Evolutionary conservation across 2,888 invertebrate genomes (phyloP), one percentile per base, ranked within the genome.

Genomic region (Plagiodera versicolora): DNA sequence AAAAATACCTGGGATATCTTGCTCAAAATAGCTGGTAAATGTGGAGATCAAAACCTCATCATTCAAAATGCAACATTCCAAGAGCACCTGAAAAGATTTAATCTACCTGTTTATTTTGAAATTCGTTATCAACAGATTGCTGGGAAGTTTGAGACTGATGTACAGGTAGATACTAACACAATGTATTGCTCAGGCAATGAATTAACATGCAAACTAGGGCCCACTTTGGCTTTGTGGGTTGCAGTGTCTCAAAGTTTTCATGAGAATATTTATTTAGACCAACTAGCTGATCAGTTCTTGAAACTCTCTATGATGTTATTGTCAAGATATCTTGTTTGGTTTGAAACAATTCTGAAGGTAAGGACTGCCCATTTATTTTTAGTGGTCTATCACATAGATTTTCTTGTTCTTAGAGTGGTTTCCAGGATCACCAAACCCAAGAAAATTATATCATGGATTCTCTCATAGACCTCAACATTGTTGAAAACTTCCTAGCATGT

Each of bases 101-200:
- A 96, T 81, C 83, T 97, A 53, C 92, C 95, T 10, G 95, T 98
- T n/a, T 98, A 98, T 80, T 97, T 94, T 79, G 96, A 97, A 82
- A 92, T 95, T 69, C 86, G 95, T 68, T 96, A 95, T 82, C 96
- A 96, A 83, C 94, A 95, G 82, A 92, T 97, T 75, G 94, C 93
- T 56, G 90, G 91, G 68, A 81, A 79, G 44, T 80, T 86, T 66
- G 86, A 87, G 76, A 78, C 75, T 48, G 77, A 81, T 48, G 76
- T 83, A 24, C 60, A 70, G 11, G 70, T 73, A 50, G 61, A 70
- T 4, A 49, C 64, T n/a, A 64, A 66, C 16, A 65, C 71, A 49
- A 66, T 69, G 45, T 67, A 67, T 46, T 53, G 62, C 49, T 77
- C 77, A 57, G 74, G 72, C 39, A 71, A 72, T 62, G 77, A 74